Evolutionary conservation across 2,113 vertebrate genomes (phyloP).

Genomic region (Poecile atricapillus): DNA sequence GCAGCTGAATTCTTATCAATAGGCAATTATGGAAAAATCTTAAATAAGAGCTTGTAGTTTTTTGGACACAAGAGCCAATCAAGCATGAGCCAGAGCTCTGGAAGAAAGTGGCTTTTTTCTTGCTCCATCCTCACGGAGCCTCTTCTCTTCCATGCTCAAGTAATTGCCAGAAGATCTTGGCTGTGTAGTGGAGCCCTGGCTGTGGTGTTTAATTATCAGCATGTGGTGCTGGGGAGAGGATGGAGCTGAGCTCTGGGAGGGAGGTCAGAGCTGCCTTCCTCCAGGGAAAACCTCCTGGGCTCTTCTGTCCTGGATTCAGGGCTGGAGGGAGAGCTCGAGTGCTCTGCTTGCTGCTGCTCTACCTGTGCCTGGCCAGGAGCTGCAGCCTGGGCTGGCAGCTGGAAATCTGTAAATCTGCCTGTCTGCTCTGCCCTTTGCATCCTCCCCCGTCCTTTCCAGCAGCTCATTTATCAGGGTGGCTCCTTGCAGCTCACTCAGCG

Average conservation of each 20-base stretch:
- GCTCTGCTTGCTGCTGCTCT: too few relatives aligned
- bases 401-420: too few relatives aligned
- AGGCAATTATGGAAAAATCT: not conserved
- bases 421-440: not conserved
- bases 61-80: not conserved
- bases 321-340: too few relatives aligned
- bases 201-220: not conserved
- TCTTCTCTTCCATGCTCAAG: not conserved
- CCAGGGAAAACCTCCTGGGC: too few relatives aligned
- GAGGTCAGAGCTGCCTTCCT: too few relatives aligned
- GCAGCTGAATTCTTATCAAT: not conserved
- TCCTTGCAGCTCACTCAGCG: not conserved
- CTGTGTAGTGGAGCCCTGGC: not conserved
- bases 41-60: not conserved
- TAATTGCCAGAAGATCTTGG: not conserved
- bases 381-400: not conserved
- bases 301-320: too few relatives aligned
- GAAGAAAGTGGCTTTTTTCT: not conserved
- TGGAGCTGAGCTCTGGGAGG: too few relatives aligned
- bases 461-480: not conserved
- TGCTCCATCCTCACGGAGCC: not conserved
- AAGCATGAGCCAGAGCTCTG: not conserved
- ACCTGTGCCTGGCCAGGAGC: not conserved
- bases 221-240: not conserved
- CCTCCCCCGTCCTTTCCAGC: not conserved